Evolutionary conservation across 2,113 vertebrate species (phyloP).

Genomic region (Pelmatolapia mariae): DNA sequence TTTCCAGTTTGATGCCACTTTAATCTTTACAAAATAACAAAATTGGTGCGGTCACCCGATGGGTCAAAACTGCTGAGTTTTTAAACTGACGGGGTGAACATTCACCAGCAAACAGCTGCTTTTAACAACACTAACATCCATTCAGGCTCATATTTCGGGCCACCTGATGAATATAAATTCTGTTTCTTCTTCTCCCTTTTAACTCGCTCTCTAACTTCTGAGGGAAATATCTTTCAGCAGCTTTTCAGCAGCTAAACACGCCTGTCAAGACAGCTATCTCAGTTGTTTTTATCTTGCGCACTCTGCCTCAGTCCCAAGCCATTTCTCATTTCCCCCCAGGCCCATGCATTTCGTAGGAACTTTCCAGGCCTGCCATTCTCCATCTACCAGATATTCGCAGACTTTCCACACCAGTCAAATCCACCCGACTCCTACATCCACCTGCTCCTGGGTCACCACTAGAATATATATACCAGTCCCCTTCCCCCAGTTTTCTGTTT

Average conservation of each 20-base stretch:
- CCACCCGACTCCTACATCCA: not conserved
- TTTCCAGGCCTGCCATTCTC: not conserved
- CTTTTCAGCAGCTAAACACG: not conserved
- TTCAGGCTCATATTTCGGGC: not conserved
- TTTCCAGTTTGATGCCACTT: not conserved
- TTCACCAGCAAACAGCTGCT: not conserved
- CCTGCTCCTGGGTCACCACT: not conserved
- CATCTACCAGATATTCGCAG: not conserved
- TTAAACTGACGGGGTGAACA: not conserved
- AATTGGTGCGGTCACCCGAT: not conserved
- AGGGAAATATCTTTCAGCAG: not conserved
- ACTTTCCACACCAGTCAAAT: not conserved
- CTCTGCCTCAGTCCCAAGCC: not conserved
- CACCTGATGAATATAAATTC: not conserved
- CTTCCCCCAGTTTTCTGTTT: not conserved
- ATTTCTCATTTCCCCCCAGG: not conserved
- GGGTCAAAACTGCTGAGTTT: not conserved
- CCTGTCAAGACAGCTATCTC: not conserved
- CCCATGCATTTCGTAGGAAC: not conserved
- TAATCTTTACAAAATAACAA: not conserved
- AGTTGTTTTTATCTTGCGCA: not conserved
- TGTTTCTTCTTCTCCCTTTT: not conserved
- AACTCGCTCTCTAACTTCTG: not conserved
- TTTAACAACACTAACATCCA: not conserved
- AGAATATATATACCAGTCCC: not conserved